Conservation (phyloP, 2,797 vertebrate species). For the Eulemur mongoz region DNA sequence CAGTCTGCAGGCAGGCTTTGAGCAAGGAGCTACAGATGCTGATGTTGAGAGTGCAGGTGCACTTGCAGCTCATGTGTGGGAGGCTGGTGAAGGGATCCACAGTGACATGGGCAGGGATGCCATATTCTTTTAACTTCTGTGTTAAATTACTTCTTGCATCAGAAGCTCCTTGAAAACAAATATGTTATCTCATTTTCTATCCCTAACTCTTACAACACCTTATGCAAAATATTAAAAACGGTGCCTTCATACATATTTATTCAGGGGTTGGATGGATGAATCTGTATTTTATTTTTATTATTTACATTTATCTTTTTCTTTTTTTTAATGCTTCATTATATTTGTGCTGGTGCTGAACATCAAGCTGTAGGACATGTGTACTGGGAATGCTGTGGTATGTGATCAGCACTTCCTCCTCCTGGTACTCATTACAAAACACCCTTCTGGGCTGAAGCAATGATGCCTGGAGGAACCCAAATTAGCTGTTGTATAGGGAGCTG, state of each 20-base stretch:
- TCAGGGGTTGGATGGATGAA: not conserved
- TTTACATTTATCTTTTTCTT: not conserved
- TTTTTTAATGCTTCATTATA: not conserved
- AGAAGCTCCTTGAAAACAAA: conserved; percentile 11
- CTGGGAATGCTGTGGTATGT: not conserved
- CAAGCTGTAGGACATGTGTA: not conserved
- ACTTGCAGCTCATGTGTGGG: not conserved
- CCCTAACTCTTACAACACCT: not conserved
- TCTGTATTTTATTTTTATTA: not conserved
- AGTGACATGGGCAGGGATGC: not conserved
- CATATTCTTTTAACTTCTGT: not conserved
- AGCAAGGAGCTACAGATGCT: not conserved
- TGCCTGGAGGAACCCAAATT: not conserved
- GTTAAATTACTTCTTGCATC: not conserved
- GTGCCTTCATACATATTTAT: not conserved
- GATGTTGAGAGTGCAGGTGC: not conserved
- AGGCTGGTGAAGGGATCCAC: not conserved
- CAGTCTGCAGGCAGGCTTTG: not conserved
- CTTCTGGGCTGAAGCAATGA: not conserved
- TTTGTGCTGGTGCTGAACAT: not conserved
- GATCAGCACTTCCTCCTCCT: not conserved
- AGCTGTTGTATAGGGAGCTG: not conserved
- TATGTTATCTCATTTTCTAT: not conserved
- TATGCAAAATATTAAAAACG: not conserved
- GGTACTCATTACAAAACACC: not conserved